Conservation (phyloP, 2,797 vertebrate genomes). For the Limnodromus scolopaceus region DNA sequence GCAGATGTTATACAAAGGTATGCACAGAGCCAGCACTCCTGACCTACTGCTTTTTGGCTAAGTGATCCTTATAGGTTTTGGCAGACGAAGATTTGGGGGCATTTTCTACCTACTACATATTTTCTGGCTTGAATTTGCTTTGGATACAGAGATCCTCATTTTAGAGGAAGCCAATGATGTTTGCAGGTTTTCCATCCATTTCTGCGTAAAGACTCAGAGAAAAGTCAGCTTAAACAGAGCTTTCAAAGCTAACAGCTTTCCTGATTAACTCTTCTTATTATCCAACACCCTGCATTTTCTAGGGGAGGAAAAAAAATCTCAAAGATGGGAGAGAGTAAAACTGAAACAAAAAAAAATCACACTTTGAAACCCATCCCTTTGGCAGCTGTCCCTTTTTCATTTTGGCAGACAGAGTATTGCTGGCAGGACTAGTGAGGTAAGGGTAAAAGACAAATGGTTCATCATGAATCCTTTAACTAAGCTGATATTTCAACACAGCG, state of each 20-base stretch:
- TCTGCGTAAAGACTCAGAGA: background rate
- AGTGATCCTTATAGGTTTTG: background rate
- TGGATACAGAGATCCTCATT: background rate
- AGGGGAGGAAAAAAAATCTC: background rate
- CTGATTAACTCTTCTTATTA: constrained; percentile 23
- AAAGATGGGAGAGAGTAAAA: background rate
- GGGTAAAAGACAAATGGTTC: constrained; percentile 75
- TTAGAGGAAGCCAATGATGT: background rate
- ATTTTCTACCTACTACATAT: background rate
- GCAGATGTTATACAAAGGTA: background rate
- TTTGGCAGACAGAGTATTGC: constrained; percentile 55
- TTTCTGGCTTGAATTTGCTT: background rate
- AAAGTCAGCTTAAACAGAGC: background rate
- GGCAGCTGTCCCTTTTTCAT: constrained; percentile 58
- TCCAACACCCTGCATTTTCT: background rate
- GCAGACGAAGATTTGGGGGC: background rate
- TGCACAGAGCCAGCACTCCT: background rate
- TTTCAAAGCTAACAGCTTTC: constrained; percentile 25
- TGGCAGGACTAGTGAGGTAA: constrained; percentile 66
- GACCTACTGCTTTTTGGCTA: background rate
- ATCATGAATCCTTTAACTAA: constrained; percentile 73
- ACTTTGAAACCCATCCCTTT: constrained; percentile 57
- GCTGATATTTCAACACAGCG: constrained; percentile 70
- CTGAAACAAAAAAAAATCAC: constrained; percentile 33
- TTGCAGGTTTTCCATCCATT: background rate